Evolutionary conservation across 2,797 vertebrate species (phyloP).

Genomic region (Phalanger gymnotis): DNA sequence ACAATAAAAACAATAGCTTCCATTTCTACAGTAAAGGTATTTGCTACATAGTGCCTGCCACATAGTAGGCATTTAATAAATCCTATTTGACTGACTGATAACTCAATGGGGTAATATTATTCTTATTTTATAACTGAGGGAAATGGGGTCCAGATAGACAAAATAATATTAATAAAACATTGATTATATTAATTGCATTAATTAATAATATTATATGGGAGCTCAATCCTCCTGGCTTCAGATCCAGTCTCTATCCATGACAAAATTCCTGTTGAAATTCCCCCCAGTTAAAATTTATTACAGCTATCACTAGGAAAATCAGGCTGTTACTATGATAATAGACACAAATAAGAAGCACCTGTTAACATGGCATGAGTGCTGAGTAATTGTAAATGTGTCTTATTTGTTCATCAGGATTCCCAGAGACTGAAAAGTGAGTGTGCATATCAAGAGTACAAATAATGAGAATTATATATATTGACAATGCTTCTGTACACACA

Average conservation of each 20-base stretch:
- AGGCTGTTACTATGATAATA: not conserved
- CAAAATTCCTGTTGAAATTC: too few species aligned
- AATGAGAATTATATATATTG: not conserved
- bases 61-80: not conserved
- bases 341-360: not conserved
- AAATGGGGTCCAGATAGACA: not conserved
- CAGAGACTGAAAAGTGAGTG: not conserved
- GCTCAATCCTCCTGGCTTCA: too few species aligned
- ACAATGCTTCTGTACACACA: not conserved
- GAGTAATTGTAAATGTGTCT: not conserved
- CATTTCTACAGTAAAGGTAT: not conserved
- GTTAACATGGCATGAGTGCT: not conserved
- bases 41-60: not conserved
- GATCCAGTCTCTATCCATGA: too few species aligned
- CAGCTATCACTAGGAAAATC: not conserved
- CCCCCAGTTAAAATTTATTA: not conserved
- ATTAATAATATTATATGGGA: too few species aligned
- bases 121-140: not conserved
- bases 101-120: not conserved
- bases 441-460: not conserved
- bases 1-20: not conserved
- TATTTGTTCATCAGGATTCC: not conserved
- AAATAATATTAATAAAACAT: not conserved
- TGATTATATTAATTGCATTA: not conserved
- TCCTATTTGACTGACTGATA: not conserved